Evolutionary conservation across 2,888 invertebrate species (phyloP).

Genomic region (Drosophila niveifrons): DNA sequence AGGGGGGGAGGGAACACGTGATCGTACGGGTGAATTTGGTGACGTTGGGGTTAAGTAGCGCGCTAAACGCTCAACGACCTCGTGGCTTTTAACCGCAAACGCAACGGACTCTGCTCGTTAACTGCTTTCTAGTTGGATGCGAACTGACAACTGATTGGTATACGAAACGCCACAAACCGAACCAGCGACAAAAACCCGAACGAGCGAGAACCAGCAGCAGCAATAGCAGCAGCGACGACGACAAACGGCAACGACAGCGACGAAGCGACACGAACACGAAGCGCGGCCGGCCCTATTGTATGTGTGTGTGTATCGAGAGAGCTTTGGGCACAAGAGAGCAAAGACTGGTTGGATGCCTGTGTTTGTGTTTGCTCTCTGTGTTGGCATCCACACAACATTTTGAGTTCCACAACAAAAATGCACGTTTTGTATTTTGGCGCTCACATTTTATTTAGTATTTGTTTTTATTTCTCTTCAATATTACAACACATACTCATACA

Average conservation of each 20-base stretch:
- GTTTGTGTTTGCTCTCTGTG: slow-evolving; percentile 19
- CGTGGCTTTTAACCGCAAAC: slow-evolving; percentile 85
- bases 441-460: slow-evolving; percentile 47
- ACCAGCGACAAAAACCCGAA: slow-evolving; percentile 43
- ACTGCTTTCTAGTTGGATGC: slow-evolving; percentile 86
- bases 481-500: slow-evolving; percentile 32
- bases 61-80: slow-evolving; percentile 82
- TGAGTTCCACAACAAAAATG: slow-evolving; percentile 67
- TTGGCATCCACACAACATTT: slow-evolving; percentile 53
- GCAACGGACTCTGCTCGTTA: slow-evolving; percentile 81
- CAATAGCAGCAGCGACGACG: not conserved
- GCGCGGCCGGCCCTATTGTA: slow-evolving; percentile 28
- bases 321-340: slow-evolving; percentile 36
- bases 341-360: not conserved
- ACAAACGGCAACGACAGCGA: slow-evolving; percentile 15
- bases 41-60: slow-evolving; percentile 67
- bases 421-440: slow-evolving; percentile 64
- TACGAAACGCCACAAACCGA: slow-evolving; percentile 55
- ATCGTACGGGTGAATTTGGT: slow-evolving; percentile 51
- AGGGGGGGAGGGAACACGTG: slow-evolving; percentile 39
- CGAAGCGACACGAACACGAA: slow-evolving; percentile 51
- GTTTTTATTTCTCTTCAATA: slow-evolving; percentile 27
- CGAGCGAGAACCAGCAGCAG: slow-evolving; percentile 5
- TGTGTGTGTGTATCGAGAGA: slow-evolving; percentile 31
- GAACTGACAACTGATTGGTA: slow-evolving; percentile 85